Base-by-base conservation (phyloP, 2,113 vertebrate species). In the Vimba vimba region DNA sequence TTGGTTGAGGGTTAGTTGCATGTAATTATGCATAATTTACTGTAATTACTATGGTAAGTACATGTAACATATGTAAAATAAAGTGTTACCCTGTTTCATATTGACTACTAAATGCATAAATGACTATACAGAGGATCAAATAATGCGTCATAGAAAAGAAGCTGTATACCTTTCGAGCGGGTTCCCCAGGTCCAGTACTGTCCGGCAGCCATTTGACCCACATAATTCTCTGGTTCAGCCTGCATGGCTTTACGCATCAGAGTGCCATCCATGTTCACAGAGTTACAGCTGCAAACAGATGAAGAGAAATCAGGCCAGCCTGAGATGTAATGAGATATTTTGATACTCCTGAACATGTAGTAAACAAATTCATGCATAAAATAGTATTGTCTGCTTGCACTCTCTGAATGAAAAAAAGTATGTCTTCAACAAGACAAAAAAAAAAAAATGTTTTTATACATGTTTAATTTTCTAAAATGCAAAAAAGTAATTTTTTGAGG, bases 231-330 rank as follows among this genome's bases (percentile, higher is more conserved):
- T 0, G 96, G 95, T 82, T 97, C 96, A 64, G 96, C 96, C 85
- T 96, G 96, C 89, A 96, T 93, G 83, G 94, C 95, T 90, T 94
- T 96, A 17, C 66, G 94, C 87, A 96, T 95, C 55, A 96, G 93
- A 7, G 96, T 91, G 0, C 96, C 96, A 86, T 97, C 97, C 94
- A 97, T 95, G 92, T 97, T 97, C 90, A 97, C 94, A 19, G 97
- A 97, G 87, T 97, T 97, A 88, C 92, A 96, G 86, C 95, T 96
- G 84, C 11, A 91, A 62, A 88, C 15, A 25, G 17, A 87, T 66
- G 17, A 57, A 88, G 33, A 89, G 0, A 71, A 7, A 85, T 69
- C 8, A 30, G 13, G 1, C 33, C 25, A 36, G 15, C 23, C 33
- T 27, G 78, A 50, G 79, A 50, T 23, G 8, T 23, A 69, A 45